A percentile compares a stretch with the other conserved stretches of the same genome.
phyloP scores from a whole-genome alignment of 2,113 vertebrate genomes.

The Ophiodon elongatus region DNA sequence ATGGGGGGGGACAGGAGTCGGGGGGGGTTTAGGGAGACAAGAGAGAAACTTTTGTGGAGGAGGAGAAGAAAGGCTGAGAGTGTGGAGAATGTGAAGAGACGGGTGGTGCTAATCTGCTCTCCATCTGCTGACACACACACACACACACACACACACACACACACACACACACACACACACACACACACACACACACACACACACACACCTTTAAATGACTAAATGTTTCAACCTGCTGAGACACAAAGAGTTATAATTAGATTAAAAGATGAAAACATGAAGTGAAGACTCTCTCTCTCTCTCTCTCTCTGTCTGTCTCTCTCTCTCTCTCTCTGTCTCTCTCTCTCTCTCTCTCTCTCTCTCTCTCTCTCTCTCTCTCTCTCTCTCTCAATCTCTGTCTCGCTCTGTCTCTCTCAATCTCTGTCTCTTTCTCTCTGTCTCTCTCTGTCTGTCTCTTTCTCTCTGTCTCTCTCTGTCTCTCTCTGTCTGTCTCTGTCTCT shows the following conservation, averaged over 20 bases:
- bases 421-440: no score
- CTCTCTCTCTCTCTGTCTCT: no score
- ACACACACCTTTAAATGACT: conserved; percentile 40
- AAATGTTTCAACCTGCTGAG: conserved; percentile 61
- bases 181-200: not conserved
- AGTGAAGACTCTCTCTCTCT: conserved; percentile 13
- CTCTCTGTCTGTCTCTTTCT: not conserved
- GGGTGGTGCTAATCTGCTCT: conserved; percentile 70
- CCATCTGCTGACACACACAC: conserved; percentile 65
- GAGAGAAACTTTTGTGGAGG: conserved; percentile 72
- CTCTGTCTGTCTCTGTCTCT: not conserved
- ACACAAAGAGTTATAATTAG: conserved; percentile 65
- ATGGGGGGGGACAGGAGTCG: no score
- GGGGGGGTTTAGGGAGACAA: conserved; percentile 41
- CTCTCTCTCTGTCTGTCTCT: not conserved
- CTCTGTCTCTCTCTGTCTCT: not conserved
- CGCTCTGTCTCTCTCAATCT: no score
- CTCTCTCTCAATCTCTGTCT: no score
- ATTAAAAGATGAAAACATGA: conserved; percentile 70
- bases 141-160: not conserved
- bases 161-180: not conserved
- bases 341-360: no score
- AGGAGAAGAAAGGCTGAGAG: conserved; percentile 46
- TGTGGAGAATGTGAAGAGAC: conserved; percentile 63
- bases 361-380: no score